Evolutionary conservation across 2,888 invertebrate species (phyloP).

Genomic region (Acleris sparsana): DNA sequence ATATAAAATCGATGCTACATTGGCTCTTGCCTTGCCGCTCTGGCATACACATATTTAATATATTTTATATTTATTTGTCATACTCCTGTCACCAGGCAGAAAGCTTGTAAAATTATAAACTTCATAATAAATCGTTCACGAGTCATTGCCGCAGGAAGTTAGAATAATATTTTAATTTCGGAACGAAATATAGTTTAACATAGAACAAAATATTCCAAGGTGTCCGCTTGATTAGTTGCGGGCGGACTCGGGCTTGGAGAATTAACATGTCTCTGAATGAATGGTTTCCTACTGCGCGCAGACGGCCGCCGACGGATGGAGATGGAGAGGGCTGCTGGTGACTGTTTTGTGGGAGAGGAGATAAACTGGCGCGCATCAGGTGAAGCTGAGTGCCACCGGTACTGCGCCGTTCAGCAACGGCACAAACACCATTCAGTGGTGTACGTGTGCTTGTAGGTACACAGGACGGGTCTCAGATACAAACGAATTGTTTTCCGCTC

Average conservation of each 20-base stretch:
- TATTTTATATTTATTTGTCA: slow-evolving; percentile 15
- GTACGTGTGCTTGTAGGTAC: too few species aligned
- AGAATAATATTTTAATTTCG: slow-evolving; percentile 6
- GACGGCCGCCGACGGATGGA: background rate
- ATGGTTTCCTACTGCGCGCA: slow-evolving; percentile 21
- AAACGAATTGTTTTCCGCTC: too few species aligned
- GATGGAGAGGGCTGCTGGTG: background rate
- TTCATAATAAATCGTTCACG: slow-evolving; percentile 20
- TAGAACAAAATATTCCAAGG: slow-evolving; percentile 3
- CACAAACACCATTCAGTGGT: too few species aligned
- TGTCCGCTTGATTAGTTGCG: slow-evolving; percentile 10
- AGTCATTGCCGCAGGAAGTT: slow-evolving; percentile 29
- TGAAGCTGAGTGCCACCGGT: too few species aligned
- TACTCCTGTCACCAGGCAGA: slow-evolving; percentile 7
- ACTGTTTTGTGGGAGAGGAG: too few species aligned
- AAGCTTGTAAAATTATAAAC: background rate
- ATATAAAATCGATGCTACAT: too few species aligned
- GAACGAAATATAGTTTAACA: background rate
- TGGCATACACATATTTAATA: background rate
- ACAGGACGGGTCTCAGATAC: too few species aligned
- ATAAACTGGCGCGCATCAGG: too few species aligned
- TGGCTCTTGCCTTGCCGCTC: too few species aligned
- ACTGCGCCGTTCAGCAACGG: too few species aligned
- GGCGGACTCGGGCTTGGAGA: background rate
- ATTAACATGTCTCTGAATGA: slow-evolving; percentile 20